Conservation (phyloP, 2,797 vertebrate species). For the Micrastur ruficollis region DNA sequence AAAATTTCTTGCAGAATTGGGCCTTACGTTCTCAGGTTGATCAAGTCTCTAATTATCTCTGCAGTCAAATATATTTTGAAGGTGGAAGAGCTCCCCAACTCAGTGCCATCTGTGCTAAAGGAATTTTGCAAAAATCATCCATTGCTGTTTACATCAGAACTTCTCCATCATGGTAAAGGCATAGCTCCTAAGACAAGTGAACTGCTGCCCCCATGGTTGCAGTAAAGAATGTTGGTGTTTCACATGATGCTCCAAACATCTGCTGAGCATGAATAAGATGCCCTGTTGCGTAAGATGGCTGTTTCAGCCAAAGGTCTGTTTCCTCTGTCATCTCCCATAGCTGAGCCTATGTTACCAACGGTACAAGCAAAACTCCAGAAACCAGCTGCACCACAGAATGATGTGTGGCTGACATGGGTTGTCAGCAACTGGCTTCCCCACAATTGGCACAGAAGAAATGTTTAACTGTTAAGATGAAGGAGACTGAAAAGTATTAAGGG, state of each 20-base stretch:
- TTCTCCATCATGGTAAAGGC: background rate
- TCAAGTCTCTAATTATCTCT: background rate
- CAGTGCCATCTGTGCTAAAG: background rate
- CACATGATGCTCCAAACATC: background rate
- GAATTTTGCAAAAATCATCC: background rate
- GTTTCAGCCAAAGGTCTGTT: background rate
- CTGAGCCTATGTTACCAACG: background rate
- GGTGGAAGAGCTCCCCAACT: background rate
- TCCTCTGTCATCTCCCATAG: background rate
- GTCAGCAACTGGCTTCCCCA: background rate
- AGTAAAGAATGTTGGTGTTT: background rate
- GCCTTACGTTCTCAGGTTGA: background rate
- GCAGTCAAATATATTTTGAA: background rate
- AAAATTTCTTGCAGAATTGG: background rate
- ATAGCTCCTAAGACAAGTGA: background rate
- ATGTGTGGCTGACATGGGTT: background rate
- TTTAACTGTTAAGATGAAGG: background rate
- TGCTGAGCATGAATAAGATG: background rate
- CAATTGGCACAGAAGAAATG: background rate
- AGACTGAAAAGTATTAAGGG: background rate
- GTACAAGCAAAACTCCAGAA: background rate
- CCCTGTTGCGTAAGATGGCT: background rate
- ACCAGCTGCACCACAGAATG: background rate
- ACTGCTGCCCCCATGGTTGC: background rate
- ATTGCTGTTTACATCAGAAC: background rate